These are phyloP conservation scores for Atrichornis clamosus DNA, from an alignment of 2,113 vertebrate genomes.

Conservation along the genomic window DNA sequence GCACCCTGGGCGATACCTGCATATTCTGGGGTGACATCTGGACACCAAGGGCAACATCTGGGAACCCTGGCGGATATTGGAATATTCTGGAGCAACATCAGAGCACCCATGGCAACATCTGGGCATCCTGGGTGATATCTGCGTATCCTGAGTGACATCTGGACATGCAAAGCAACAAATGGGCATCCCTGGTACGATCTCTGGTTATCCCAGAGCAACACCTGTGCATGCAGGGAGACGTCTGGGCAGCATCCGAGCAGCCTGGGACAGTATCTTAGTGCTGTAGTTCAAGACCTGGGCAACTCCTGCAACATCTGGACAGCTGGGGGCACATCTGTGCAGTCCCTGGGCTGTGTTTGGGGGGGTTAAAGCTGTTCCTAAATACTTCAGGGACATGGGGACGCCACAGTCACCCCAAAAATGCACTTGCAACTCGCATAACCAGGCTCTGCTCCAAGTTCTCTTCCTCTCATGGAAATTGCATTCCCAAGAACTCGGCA, in stretches of 20 bases:
- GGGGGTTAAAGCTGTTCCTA: neutral
- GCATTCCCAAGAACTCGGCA: neutral
- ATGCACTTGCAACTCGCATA: neutral
- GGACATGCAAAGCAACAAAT: neutral
- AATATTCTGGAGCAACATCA: too few species aligned
- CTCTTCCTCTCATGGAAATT: neutral
- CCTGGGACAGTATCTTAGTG: too few species aligned
- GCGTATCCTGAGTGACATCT: neutral
- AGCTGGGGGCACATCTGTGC: neutral
- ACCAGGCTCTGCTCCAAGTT: neutral
- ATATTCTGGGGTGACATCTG: neutral
- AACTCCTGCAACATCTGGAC: neutral
- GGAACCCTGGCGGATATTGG: neutral
- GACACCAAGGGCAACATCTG: neutral
- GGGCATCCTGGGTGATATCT: neutral
- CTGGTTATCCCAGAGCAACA: neutral
- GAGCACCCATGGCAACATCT: neutral
- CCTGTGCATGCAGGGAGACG: too few species aligned
- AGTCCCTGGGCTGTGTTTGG: neutral
- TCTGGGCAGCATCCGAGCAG: neutral
- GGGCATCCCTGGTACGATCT: neutral
- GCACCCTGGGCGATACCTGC: neutral
- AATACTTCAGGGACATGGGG: neutral
- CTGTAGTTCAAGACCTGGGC: too few species aligned
- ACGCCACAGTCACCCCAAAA: neutral